Evolutionary conservation across 2,113 vertebrate species (phyloP), one percentile per base, ranked within the genome.

Genomic region (Phalacrocorax pelagicus): DNA sequence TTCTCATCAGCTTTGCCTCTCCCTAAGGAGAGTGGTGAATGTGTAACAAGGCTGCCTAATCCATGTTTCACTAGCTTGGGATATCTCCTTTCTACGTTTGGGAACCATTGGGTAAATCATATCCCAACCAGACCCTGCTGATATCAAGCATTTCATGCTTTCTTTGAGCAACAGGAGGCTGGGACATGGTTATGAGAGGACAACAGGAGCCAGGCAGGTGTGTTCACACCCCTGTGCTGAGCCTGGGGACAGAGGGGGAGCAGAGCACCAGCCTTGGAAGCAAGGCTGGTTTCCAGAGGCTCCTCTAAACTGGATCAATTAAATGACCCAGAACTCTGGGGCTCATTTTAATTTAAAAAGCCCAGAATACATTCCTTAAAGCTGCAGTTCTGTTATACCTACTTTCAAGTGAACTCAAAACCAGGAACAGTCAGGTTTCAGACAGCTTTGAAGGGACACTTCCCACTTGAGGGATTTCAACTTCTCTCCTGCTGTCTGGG

Each of bases 131-230:
- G 73, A 49, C 5, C 12, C 7, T 2, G 49, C 29, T 23, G 8
- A 44, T 5, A 15, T 6, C 42, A 27, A 42, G 12, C 23, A 40
- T 26, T 30, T 24, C 15, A n/a, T 5, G 26, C 47, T 77, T 59
- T 65, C 14, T n/a, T 58, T 46, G n/a, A 75, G 71, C 9, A 6
- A 23, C 12, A 9, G 51, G 32, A 89, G 24, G 7, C 44, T 63
- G 44, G n/a, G 32, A 72, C 6, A 2, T 20, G 67, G 29, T 7
- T 38, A 29, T 2, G 17, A 77, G n/a, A 67, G 52, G 22, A 15
- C 40, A 79, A 44, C 0, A 2, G 44, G 40, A 71, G 54, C 14
- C 21, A 49, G 57, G 40, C 0, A 0, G 7, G 38, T 36, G 10
- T 3, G 2, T 40, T 81, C 4, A 1, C 29, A 59, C 7, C 32